phyloP scores from a whole-genome alignment of 2,113 vertebrate genomes.

The Pyrgilauda ruficollis region DNA sequence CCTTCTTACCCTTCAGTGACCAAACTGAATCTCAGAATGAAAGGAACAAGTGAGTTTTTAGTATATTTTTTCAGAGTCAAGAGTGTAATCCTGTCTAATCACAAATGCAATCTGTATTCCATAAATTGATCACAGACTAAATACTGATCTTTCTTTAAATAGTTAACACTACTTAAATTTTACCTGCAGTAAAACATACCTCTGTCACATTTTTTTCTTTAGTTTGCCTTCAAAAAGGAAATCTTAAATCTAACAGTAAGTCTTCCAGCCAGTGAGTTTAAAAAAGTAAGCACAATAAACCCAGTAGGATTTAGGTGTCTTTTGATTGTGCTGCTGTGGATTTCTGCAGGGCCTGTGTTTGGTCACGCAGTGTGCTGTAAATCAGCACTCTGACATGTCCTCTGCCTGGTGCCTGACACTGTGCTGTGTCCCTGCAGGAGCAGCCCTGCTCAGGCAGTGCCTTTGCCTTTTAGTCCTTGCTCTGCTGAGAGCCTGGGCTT shows the following conservation, averaged over 20 bases:
- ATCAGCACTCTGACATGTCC: not conserved
- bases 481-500: not conserved
- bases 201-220: not conserved
- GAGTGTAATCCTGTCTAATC: not conserved
- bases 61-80: not conserved
- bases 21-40: not conserved
- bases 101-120: not conserved
- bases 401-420: not conserved
- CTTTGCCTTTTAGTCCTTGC: not conserved
- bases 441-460: not conserved
- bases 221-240: not conserved
- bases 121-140: not conserved
- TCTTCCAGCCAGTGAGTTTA: not conserved
- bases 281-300: not conserved
- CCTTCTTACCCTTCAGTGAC: not conserved
- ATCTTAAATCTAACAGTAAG: not conserved
- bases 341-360: not conserved
- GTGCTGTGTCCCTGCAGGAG: not conserved
- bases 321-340: not conserved
- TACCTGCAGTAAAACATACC: not conserved
- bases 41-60: not conserved
- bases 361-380: fast-evolving
- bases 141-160: not conserved
- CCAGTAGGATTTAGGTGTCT: not conserved
- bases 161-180: not conserved